These are phyloP conservation scores for Eudyptes chrysolophus DNA, from an alignment of 2,113 vertebrate species.

Conservation along the genomic window DNA sequence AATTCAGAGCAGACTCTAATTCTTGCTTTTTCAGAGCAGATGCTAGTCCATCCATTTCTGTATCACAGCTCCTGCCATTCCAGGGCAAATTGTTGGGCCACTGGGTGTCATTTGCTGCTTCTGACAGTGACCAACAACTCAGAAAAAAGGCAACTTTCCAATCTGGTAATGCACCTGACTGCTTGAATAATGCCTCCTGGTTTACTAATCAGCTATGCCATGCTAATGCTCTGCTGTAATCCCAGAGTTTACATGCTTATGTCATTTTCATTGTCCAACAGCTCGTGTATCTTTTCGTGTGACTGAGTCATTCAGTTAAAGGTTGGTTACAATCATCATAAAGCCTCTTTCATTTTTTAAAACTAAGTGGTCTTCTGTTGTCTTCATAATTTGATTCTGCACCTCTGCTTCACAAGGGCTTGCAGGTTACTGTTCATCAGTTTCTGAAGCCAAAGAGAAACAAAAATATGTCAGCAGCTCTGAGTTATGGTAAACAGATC, in stretches of 20 bases:
- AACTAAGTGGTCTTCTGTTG: not conserved
- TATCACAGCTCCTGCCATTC: not conserved
- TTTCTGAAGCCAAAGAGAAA: conserved; percentile 6
- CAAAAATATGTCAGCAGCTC: not conserved
- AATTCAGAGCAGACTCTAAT: not conserved
- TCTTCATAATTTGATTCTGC: not conserved
- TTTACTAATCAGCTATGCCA: conserved; percentile 21
- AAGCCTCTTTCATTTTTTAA: not conserved
- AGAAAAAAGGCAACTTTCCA: conserved; percentile 19
- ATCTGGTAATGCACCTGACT: conserved; percentile 27
- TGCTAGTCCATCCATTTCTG: not conserved
- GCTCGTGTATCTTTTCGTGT: not conserved
- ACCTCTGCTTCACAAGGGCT: not conserved
- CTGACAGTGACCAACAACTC: conserved; percentile 26
- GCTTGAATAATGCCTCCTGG: conserved; percentile 20
- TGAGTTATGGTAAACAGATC: not conserved
- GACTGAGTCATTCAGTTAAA: not conserved
- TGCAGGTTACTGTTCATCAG: not conserved
- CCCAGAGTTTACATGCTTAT: not conserved
- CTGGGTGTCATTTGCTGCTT: conserved; percentile 11
- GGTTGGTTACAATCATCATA: not conserved
- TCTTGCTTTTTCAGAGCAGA: not conserved
- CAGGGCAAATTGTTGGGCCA: conserved; percentile 31
- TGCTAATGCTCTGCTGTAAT: not conserved
- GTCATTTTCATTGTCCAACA: not conserved